Conservation (phyloP, 2,797 vertebrate genomes). For the Gambusia yucatana region DNA sequence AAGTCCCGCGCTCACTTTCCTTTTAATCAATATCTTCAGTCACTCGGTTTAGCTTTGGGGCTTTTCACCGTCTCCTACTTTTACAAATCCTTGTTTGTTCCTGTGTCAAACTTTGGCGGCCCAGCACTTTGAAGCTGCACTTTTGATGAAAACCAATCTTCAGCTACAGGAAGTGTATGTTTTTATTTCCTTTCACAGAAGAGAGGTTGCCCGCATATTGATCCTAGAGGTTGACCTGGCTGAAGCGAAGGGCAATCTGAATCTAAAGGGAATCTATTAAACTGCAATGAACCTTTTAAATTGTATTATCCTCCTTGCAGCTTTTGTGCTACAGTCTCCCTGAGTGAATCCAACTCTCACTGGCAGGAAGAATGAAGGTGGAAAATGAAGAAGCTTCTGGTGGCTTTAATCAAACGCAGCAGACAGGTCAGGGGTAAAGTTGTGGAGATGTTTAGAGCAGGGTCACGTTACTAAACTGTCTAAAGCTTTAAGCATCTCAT, state of each 20-base stretch:
- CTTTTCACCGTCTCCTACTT: slow-evolving; percentile 52
- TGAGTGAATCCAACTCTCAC: neutral
- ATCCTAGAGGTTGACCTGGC: neutral
- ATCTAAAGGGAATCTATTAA: slow-evolving; percentile 23
- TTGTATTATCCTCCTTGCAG: slow-evolving; percentile 1
- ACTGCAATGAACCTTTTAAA: slow-evolving; percentile 12
- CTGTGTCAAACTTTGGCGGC: slow-evolving; percentile 35
- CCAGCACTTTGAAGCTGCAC: slow-evolving; percentile 14
- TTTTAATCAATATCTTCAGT: slow-evolving; percentile 54
- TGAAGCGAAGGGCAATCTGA: slow-evolving; percentile 17
- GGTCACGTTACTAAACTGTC: neutral
- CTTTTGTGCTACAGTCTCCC: neutral
- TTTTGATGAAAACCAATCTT: slow-evolving; percentile 48
- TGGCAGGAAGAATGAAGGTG: slow-evolving; percentile 2
- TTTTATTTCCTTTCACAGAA: slow-evolving; percentile 6
- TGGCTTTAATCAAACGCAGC: neutral
- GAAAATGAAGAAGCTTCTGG: neutral
- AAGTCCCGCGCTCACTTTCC: slow-evolving; percentile 29
- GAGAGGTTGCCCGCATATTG: slow-evolving; percentile 12
- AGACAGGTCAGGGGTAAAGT: neutral
- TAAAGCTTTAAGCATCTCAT: neutral
- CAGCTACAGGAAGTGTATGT: slow-evolving; percentile 5
- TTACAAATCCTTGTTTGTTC: slow-evolving; percentile 28
- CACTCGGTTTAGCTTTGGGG: slow-evolving; percentile 26
- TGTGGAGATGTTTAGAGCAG: neutral